Evolutionary conservation across 2,888 invertebrate genomes (phyloP).

Genomic region (Pristionchus fissidentatus): DNA sequence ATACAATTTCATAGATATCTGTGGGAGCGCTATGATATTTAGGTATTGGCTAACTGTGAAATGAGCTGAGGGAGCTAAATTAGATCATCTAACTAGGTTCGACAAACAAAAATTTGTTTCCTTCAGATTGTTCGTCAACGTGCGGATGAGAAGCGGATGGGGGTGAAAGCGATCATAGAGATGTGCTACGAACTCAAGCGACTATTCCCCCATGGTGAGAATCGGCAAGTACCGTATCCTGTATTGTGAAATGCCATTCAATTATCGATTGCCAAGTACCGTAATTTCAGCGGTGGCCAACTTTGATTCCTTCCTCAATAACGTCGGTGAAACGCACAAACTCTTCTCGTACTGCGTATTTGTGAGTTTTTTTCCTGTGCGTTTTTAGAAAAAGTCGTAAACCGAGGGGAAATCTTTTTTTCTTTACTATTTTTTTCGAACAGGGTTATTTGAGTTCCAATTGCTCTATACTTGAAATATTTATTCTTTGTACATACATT

Average conservation of each 20-base stretch:
- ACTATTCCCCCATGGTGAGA: conserved; percentile 17
- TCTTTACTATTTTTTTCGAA: no score
- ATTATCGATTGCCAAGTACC: background rate
- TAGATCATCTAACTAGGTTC: no score
- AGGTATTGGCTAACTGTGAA: no score
- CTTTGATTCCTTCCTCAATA: background rate
- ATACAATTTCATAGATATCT: no score
- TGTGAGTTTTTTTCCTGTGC: background rate
- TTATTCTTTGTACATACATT: no score
- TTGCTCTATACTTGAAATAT: no score
- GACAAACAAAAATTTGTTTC: background rate
- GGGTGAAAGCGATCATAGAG: conserved; percentile 7
- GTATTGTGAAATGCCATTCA: background rate
- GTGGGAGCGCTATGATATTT: no score
- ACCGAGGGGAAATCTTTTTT: no score
- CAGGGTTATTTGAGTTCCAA: no score
- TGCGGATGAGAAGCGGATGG: background rate
- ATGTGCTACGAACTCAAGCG: conserved; percentile 21
- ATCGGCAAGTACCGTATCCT: no score
- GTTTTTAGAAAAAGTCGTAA: background rate
- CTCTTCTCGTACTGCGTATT: conserved; percentile 4
- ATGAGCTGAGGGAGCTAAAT: no score
- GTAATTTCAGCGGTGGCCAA: background rate
- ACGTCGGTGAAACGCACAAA: background rate
- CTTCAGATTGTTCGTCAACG: conserved; percentile 24